A percentile compares a stretch with the other conserved stretches of the same genome.
Evolutionary conservation across 2,113 vertebrate species (phyloP).

Genomic region (Hippolais icterina): DNA sequence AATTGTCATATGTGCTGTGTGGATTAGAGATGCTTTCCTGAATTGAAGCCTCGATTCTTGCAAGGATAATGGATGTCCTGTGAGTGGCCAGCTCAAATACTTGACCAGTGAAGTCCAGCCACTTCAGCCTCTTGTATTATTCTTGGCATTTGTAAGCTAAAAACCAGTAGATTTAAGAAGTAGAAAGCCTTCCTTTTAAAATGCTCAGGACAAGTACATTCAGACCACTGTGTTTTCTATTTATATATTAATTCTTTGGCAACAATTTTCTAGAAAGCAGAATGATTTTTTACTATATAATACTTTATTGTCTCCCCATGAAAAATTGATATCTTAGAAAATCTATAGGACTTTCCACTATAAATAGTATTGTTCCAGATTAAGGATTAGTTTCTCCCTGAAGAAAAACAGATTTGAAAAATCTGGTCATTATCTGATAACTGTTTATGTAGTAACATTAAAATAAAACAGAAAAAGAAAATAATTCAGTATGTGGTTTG

Average conservation of each 20-base stretch:
- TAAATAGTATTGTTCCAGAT: slow-evolving; percentile 40
- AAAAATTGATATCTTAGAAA: slow-evolving; percentile 53
- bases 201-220: slow-evolving; percentile 57
- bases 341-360: slow-evolving; percentile 34
- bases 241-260: slow-evolving; percentile 62
- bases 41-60: not conserved
- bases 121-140: not conserved
- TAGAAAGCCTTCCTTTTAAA: not conserved
- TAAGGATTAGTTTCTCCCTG: slow-evolving; percentile 61
- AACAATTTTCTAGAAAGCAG: slow-evolving; percentile 38
- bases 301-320: slow-evolving; percentile 30
- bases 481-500: slow-evolving; percentile 54
- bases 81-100: not conserved
- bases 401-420: slow-evolving; percentile 56
- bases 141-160: not conserved
- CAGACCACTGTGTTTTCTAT: slow-evolving; percentile 30
- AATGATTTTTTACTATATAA: not conserved
- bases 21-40: not conserved
- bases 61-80: not conserved
- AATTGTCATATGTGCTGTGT: not conserved
- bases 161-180: not conserved
- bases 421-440: slow-evolving; percentile 38
- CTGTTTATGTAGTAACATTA: slow-evolving; percentile 37
- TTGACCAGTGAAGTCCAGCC: slow-evolving; percentile 20
- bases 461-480: slow-evolving; percentile 51